Conservation (phyloP, 2,113 vertebrate species). For the Struthio camelus region DNA sequence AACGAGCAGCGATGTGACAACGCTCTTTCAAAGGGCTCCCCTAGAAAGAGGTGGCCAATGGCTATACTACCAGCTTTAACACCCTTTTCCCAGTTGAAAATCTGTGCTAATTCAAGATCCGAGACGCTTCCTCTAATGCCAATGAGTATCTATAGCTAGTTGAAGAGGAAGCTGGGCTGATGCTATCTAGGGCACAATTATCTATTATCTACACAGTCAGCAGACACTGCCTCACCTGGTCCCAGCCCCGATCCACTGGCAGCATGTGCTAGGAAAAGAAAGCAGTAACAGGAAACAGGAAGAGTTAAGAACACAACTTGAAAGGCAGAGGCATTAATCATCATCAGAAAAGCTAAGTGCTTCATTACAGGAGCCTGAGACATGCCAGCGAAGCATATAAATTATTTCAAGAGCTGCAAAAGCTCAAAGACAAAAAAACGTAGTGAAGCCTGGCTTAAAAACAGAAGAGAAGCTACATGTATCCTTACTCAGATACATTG, state of each 20-base stretch:
- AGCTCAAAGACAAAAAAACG: not conserved
- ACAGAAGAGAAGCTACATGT: not conserved
- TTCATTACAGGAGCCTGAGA: not conserved
- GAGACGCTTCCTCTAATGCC: not conserved
- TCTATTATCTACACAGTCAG: slow-evolving; percentile 21
- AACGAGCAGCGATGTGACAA: not conserved
- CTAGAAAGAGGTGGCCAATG: not conserved
- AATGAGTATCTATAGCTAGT: not conserved
- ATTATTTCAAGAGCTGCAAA: not conserved
- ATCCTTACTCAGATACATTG: not conserved
- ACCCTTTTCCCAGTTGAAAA: not conserved
- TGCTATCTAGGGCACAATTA: not conserved
- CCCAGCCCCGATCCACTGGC: slow-evolving; percentile 80
- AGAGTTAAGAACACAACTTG: slow-evolving; percentile 56
- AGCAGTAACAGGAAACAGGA: slow-evolving; percentile 76
- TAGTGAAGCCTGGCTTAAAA: not conserved
- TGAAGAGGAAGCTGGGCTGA: slow-evolving; percentile 23
- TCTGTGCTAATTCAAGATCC: not conserved
- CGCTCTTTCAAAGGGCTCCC: not conserved
- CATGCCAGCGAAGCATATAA: slow-evolving; percentile 1
- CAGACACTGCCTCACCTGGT: slow-evolving; percentile 82
- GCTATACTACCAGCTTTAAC: not conserved
- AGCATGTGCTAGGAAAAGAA: slow-evolving; percentile 83
- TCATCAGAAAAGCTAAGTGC: slow-evolving; percentile 31
- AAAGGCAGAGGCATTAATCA: slow-evolving; percentile 38